Evolutionary conservation across 2,113 vertebrate species (phyloP).

Genomic region (Hyperopisus bebe): DNA sequence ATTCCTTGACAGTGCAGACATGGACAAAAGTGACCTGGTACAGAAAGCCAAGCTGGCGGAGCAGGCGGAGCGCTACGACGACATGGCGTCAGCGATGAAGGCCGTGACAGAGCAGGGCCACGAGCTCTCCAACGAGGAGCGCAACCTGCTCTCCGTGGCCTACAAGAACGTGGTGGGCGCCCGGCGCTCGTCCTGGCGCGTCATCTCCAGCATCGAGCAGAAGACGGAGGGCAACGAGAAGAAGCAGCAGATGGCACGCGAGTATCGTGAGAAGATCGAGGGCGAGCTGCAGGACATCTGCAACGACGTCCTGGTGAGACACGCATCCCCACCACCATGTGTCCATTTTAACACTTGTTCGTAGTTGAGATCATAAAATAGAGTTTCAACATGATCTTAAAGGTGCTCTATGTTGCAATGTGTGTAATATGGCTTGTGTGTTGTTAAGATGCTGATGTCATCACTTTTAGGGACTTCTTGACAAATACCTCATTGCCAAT

Average conservation of each 20-base stretch:
- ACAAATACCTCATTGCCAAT: slow-evolving; percentile 87
- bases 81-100: slow-evolving; percentile 97
- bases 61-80: slow-evolving; percentile 96
- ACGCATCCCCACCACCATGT: not conserved
- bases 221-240: slow-evolving; percentile 94
- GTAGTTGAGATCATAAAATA: not conserved
- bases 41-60: slow-evolving; percentile 97
- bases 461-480: slow-evolving; percentile 80
- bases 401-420: not conserved
- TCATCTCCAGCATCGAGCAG: slow-evolving; percentile 98
- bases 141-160: slow-evolving; percentile 93
- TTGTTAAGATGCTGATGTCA: not conserved
- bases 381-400: not conserved
- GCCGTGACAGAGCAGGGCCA: slow-evolving; percentile 84
- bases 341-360: not conserved
- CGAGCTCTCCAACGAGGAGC: slow-evolving; percentile 92
- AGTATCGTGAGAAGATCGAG: slow-evolving; percentile 96
- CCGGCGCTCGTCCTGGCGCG: slow-evolving; percentile 95
- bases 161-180: slow-evolving; percentile 98
- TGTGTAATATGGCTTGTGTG: not conserved
- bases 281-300: slow-evolving; percentile 91
- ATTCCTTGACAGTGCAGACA: slow-evolving; percentile 63
- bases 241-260: slow-evolving; percentile 91
- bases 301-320: slow-evolving; percentile 88
- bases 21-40: slow-evolving; percentile 97